A percentile compares a stretch with the other conserved stretches of the same genome.
These are phyloP conservation scores for Drosophila colorata DNA, from an alignment of 2,888 invertebrate species.

Conservation along the genomic window DNA sequence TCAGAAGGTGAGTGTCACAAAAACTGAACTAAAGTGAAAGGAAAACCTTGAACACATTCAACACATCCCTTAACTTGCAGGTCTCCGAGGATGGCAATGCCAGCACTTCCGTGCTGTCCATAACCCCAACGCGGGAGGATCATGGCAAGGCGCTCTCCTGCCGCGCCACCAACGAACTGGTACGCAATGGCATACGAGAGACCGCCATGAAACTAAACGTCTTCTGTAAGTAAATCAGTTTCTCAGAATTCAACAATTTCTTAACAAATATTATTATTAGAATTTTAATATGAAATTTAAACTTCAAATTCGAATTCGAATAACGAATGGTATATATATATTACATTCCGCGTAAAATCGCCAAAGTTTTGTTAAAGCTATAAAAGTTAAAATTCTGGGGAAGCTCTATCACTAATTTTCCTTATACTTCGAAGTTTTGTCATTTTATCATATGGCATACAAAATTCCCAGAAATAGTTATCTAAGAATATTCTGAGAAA, in stretches of 20 bases:
- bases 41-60: too few species aligned
- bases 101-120: conserved; percentile 91
- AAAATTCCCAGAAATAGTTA: too few species aligned
- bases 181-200: conserved; percentile 91
- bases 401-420: too few species aligned
- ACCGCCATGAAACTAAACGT: conserved; percentile 93
- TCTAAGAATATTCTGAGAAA: too few species aligned
- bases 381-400: too few species aligned
- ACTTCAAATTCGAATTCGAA: too few species aligned
- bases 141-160: conserved; percentile 92
- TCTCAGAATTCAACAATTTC: background rate
- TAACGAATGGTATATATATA: too few species aligned
- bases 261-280: background rate
- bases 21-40: background rate
- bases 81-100: conserved; percentile 92
- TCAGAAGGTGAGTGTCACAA: conserved; percentile 80
- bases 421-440: too few species aligned
- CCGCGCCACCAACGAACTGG: conserved; percentile 91
- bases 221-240: conserved; percentile 90
- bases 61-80: conserved; percentile 85
- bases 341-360: background rate
- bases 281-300: background rate
- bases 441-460: too few species aligned
- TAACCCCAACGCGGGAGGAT: conserved; percentile 91
- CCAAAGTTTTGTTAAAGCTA: too few species aligned